These are phyloP conservation scores for Caretta caretta DNA, from an alignment of 2,113 vertebrate species.

Conservation along the genomic window DNA sequence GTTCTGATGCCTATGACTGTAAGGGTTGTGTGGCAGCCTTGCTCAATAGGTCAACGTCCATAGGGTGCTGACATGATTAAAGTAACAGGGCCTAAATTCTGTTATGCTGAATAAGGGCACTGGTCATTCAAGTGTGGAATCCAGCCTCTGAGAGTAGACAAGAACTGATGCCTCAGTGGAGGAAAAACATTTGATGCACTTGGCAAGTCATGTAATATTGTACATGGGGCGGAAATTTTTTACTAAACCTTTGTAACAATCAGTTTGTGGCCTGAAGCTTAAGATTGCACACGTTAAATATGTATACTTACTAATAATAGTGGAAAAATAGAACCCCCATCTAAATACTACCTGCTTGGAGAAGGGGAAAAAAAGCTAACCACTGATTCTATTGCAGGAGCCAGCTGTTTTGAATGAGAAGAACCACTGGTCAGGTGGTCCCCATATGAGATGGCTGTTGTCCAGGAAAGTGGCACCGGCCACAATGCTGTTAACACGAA, in stretches of 20 bases:
- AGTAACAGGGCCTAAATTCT: not conserved
- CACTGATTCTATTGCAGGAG: conserved; percentile 4
- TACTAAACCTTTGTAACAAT: conserved; percentile 65
- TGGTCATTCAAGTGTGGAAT: conserved; percentile 7
- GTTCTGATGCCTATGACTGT: not conserved
- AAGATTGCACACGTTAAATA: conserved; percentile 68
- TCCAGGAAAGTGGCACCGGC: conserved; percentile 62
- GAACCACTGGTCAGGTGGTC: conserved; percentile 35
- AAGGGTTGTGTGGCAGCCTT: not conserved
- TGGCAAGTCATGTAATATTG: conserved; percentile 66
- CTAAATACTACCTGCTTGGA: conserved; percentile 62
- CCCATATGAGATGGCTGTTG: conserved; percentile 60
- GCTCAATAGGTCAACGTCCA: not conserved
- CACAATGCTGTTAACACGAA: conserved; percentile 38
- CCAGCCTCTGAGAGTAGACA: conserved; percentile 29
- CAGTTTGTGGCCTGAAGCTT: conserved; percentile 72
- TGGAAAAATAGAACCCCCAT: conserved; percentile 10
- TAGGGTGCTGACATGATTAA: not conserved
- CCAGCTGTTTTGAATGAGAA: conserved; percentile 18
- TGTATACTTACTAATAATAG: conserved; percentile 67
- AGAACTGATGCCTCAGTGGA: conserved; percentile 38
- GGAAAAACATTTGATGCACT: conserved; percentile 62
- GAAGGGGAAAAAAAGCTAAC: not conserved
- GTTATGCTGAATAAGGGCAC: not conserved
- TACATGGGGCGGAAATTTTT: conserved; percentile 66